A percentile compares a stretch with the other conserved stretches of the same genome.
These are phyloP conservation scores for Oscheius sp. DNA, from an alignment of 2,888 invertebrate genomes.

Conservation along the genomic window DNA sequence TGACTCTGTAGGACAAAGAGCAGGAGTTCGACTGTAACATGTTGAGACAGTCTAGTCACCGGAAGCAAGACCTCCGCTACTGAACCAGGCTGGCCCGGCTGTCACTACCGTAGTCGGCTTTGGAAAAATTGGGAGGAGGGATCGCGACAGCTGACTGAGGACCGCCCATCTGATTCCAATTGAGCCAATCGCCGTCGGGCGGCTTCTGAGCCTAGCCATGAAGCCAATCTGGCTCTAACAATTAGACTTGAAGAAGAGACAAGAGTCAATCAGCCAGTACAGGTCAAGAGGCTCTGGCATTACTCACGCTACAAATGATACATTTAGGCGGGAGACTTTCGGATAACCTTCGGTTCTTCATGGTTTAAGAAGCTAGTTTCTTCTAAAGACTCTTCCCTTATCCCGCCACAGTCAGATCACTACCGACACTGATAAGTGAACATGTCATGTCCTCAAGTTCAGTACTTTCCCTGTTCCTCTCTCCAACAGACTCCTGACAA, in stretches of 20 bases:
- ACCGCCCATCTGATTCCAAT: conserved; percentile 39
- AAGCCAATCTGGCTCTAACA: conserved; percentile 28
- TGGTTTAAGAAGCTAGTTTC: too few species aligned
- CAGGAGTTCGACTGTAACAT: not conserved
- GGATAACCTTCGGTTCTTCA: too few species aligned
- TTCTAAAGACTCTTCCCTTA: too few species aligned
- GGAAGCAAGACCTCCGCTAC: not conserved
- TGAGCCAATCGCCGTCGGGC: conserved; percentile 36
- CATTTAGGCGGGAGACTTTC: too few species aligned
- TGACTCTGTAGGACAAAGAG: too few species aligned
- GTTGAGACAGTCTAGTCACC: not conserved
- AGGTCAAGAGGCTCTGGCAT: conserved; percentile 28
- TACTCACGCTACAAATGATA: conserved; percentile 15
- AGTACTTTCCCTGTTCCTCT: too few species aligned
- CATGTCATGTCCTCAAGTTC: too few species aligned
- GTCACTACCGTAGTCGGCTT: conserved; percentile 28
- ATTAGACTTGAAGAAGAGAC: conserved; percentile 23
- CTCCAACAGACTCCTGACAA: not conserved
- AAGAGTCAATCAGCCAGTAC: conserved; percentile 30
- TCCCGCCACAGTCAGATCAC: too few species aligned
- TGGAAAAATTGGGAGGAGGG: conserved; percentile 25
- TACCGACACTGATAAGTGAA: too few species aligned
- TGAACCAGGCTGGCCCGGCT: not conserved
- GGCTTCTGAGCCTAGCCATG: conserved; percentile 16
- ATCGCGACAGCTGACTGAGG: conserved; percentile 33